Evolutionary conservation across 1,140 invertebrate genomes (phyloP).

Genomic region (Atta cephalotes): DNA sequence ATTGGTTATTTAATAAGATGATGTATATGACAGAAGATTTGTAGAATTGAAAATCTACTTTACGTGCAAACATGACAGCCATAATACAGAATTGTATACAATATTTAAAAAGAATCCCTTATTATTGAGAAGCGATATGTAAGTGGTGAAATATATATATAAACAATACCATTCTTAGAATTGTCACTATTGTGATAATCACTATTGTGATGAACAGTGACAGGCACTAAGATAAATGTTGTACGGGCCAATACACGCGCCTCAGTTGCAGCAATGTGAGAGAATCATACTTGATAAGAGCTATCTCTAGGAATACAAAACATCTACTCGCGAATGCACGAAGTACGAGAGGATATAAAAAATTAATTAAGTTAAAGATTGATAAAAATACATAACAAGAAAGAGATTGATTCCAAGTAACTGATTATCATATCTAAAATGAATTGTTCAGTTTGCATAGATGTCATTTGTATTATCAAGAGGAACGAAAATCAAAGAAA

Average conservation of each 20-base stretch:
- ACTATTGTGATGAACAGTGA: slow-evolving; percentile 4
- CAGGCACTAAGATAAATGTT: slow-evolving; percentile 20
- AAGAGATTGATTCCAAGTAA: slow-evolving; percentile 1
- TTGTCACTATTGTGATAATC: neutral
- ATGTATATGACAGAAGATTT: neutral
- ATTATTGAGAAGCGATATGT: neutral
- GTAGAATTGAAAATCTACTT: neutral
- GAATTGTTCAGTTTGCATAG: neutral
- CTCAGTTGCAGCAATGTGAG: neutral
- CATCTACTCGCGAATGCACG: neutral
- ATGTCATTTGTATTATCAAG: neutral
- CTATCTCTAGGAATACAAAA: slow-evolving; percentile 4
- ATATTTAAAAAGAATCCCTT: neutral
- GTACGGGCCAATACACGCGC: neutral
- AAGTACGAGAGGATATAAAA: neutral
- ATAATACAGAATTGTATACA: neutral
- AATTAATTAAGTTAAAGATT: slow-evolving; percentile 15
- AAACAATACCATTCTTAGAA: slow-evolving; percentile 9
- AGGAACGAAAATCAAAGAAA: neutral
- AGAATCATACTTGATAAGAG: neutral
- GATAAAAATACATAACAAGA: neutral
- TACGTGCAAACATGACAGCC: neutral
- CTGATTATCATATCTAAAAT: slow-evolving; percentile 13
- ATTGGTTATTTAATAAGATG: slow-evolving; percentile 4
- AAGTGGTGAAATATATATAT: neutral